Conservation (phyloP, 2,888 invertebrate genomes). For the Caenorhabditis macrosperma region DNA sequence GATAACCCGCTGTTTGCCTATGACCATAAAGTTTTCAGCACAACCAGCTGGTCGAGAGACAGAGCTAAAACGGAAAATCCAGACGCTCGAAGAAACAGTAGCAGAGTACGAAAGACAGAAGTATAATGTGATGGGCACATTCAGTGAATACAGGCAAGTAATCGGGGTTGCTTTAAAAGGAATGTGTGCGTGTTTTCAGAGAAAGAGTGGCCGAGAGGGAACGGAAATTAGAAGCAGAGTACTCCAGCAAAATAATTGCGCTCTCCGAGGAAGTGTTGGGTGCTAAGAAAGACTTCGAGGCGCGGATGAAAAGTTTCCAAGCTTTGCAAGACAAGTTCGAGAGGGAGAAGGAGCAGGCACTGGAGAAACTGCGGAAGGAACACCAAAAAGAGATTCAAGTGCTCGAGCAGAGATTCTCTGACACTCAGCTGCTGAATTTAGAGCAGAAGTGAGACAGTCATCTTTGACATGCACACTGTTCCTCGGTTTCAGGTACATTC, state of each 20-base stretch:
- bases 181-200: slow-evolving; percentile 31
- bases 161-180: not conserved
- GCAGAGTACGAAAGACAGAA: slow-evolving; percentile 80
- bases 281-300: slow-evolving; percentile 81
- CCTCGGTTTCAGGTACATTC: slow-evolving; percentile 73
- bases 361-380: slow-evolving; percentile 79
- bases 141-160: slow-evolving; percentile 79
- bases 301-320: slow-evolving; percentile 82
- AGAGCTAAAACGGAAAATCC: slow-evolving; percentile 79
- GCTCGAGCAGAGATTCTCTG: slow-evolving; percentile 78
- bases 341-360: slow-evolving; percentile 79
- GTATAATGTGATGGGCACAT: slow-evolving; percentile 80
- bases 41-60: slow-evolving; percentile 71
- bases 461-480: not conserved
- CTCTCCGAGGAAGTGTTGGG: slow-evolving; percentile 81
- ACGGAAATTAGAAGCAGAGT: slow-evolving; percentile 80
- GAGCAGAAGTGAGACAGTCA: slow-evolving; percentile 77
- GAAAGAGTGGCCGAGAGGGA: slow-evolving; percentile 80
- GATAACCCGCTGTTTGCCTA: not conserved
- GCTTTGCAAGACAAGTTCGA: slow-evolving; percentile 80
- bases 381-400: slow-evolving; percentile 80
- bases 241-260: slow-evolving; percentile 81
- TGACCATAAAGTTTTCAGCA: slow-evolving; percentile 32
- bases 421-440: slow-evolving; percentile 79
- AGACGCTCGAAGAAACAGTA: slow-evolving; percentile 79